Percentiles rank a stretch among this genome's conserved stretches.
phyloP scores from a whole-genome alignment of 1,140 invertebrate genomes.

The Ceratina australensis region DNA sequence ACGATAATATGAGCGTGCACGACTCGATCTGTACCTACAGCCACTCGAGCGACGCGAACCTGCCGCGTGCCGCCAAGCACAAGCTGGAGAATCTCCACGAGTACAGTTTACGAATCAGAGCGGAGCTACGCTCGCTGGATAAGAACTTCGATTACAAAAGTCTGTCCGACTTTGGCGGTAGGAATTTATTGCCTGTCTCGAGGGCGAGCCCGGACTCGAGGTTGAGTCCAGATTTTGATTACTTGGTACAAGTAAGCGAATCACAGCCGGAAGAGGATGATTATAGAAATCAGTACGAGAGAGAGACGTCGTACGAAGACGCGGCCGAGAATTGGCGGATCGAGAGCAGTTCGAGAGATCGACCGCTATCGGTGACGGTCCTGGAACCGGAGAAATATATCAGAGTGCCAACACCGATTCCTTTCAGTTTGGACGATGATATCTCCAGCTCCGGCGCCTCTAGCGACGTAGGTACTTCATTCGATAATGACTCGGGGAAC shows the following conservation, averaged over 20 bases:
- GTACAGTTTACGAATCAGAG: slow-evolving; percentile 72
- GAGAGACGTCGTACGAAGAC: slow-evolving; percentile 37
- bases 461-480: slow-evolving; percentile 62
- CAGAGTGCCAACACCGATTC: slow-evolving; percentile 72
- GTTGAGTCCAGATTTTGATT: slow-evolving; percentile 55
- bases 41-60: slow-evolving; percentile 63
- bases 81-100: slow-evolving; percentile 76
- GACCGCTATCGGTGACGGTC: slow-evolving; percentile 32
- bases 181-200: slow-evolving; percentile 51
- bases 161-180: slow-evolving; percentile 69
- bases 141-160: slow-evolving; percentile 60
- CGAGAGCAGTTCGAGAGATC: slow-evolving; percentile 29
- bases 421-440: slow-evolving; percentile 62
- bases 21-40: slow-evolving; percentile 72
- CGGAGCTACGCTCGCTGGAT: slow-evolving; percentile 68
- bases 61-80: slow-evolving; percentile 65
- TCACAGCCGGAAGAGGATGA: neutral
- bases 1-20: slow-evolving; percentile 66
- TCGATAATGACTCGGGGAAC: slow-evolving; percentile 72
- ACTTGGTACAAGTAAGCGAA: slow-evolving; percentile 34
- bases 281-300: neutral
- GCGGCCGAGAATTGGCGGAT: slow-evolving; percentile 20
- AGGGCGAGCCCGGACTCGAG: slow-evolving; percentile 62
- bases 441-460: slow-evolving; percentile 61
- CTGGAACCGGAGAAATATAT: slow-evolving; percentile 64